Evolutionary conservation across 2,888 invertebrate genomes (phyloP).

Genomic region (Tachina grossa): DNA sequence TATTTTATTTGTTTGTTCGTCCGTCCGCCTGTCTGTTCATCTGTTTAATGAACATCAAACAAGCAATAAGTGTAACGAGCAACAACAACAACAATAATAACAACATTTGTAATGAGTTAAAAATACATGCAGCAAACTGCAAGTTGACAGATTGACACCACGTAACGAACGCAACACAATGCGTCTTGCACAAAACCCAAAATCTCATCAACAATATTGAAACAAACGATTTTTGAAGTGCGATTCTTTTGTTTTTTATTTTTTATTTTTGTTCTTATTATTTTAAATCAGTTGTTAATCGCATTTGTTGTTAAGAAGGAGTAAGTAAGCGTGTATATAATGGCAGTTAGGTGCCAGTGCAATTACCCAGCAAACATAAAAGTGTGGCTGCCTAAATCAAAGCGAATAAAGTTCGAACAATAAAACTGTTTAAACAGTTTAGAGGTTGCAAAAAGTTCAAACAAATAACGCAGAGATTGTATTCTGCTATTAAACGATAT

Average conservation of each 20-base stretch:
- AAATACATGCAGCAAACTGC: constrained; percentile 44
- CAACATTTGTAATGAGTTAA: constrained; percentile 54
- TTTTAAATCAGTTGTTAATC: constrained; percentile 41
- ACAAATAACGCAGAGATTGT: too few relatives aligned
- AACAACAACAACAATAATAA: constrained; percentile 15
- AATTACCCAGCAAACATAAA: constrained; percentile 25
- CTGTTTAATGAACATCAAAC: constrained; percentile 46
- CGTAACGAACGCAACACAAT: constrained; percentile 47
- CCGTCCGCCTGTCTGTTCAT: constrained; percentile 12
- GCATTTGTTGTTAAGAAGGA: constrained; percentile 5
- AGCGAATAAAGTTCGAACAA: too few relatives aligned
- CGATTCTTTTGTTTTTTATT: not conserved
- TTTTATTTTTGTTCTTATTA: not conserved
- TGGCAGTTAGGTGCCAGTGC: not conserved
- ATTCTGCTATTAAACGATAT: too few relatives aligned
- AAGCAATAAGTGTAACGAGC: constrained; percentile 33
- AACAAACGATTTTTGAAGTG: constrained; percentile 18
- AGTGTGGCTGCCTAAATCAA: not conserved
- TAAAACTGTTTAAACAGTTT: too few relatives aligned
- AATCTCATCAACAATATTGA: constrained; percentile 34
- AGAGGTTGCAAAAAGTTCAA: too few relatives aligned
- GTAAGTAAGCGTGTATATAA: not conserved
- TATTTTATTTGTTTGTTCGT: constrained; percentile 62
- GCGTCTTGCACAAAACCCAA: not conserved
- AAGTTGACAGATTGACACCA: constrained; percentile 73